Conservation (phyloP, 2,797 vertebrate species). For the Hapalemur alaotrensis region DNA sequence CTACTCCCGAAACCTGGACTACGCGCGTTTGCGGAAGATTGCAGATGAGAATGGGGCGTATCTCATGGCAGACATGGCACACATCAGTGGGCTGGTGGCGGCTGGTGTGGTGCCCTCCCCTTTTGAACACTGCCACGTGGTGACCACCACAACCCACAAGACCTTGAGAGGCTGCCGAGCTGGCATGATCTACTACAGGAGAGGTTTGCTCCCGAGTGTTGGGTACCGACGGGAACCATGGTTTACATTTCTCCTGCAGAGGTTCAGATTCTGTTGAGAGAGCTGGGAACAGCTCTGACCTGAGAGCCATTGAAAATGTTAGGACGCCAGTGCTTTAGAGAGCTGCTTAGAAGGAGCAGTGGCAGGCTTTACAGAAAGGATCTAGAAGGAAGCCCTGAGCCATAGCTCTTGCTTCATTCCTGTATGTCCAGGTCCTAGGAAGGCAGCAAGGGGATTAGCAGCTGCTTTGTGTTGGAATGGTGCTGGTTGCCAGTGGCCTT, state of each 20-base stretch:
- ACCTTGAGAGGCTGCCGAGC: constrained; percentile 96
- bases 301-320: not conserved
- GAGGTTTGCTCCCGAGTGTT: constrained; percentile 83
- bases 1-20: constrained; percentile 97
- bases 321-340: not conserved
- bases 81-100: constrained; percentile 96
- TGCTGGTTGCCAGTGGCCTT: not conserved
- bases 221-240: fast-evolving
- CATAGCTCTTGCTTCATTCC: not conserved
- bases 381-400: not conserved
- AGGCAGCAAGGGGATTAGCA: not conserved
- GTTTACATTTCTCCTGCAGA: not conserved
- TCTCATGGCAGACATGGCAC: constrained; percentile 97
- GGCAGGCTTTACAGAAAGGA: not conserved
- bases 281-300: not conserved
- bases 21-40: constrained; percentile 91
- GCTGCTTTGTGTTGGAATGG: not conserved
- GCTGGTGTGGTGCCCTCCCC: constrained; percentile 94
- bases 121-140: constrained; percentile 93
- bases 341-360: not conserved
- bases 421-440: not conserved
- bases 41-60: constrained; percentile 91
- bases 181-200: constrained; percentile 96
- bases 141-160: constrained; percentile 98
- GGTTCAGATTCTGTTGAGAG: not conserved